Conservation (phyloP, 2,797 vertebrate genomes). For the Poecilia velifera region DNA sequence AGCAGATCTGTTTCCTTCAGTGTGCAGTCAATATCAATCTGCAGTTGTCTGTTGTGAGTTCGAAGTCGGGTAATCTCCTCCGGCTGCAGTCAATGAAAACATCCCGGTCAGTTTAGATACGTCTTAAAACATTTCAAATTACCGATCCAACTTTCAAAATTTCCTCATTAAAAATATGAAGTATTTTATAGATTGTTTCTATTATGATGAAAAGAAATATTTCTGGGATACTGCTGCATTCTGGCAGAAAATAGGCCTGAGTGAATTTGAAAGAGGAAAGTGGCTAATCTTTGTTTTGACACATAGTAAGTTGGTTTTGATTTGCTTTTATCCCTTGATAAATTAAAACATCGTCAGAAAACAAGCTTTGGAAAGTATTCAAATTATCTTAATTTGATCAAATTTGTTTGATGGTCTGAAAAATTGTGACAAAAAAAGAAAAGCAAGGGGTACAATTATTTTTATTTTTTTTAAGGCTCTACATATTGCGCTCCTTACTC, state of each 20-base stretch:
- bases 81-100: slow-evolving; percentile 80
- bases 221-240: neutral
- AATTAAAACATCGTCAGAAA: neutral
- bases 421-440: neutral
- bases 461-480: neutral
- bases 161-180: neutral
- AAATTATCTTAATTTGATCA: neutral
- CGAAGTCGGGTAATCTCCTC: slow-evolving; percentile 98
- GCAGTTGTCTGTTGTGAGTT: slow-evolving; percentile 94
- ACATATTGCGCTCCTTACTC: slow-evolving; percentile 80
- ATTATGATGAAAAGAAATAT: neutral
- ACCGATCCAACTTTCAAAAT: neutral
- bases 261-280: neutral
- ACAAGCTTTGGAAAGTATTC: neutral
- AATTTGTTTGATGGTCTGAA: neutral
- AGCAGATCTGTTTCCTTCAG: slow-evolving; percentile 97
- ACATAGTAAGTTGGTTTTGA: neutral
- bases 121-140: slow-evolving; percentile 20
- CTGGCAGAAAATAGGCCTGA: neutral
- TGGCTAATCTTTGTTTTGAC: neutral
- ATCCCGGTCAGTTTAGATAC: slow-evolving; percentile 35
- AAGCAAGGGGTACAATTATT: neutral
- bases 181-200: neutral
- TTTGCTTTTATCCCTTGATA: neutral
- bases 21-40: slow-evolving; percentile 99